Evolutionary conservation across 92 coral and sea anemone species (phyloP).

Genomic region (Porites divaricata): DNA sequence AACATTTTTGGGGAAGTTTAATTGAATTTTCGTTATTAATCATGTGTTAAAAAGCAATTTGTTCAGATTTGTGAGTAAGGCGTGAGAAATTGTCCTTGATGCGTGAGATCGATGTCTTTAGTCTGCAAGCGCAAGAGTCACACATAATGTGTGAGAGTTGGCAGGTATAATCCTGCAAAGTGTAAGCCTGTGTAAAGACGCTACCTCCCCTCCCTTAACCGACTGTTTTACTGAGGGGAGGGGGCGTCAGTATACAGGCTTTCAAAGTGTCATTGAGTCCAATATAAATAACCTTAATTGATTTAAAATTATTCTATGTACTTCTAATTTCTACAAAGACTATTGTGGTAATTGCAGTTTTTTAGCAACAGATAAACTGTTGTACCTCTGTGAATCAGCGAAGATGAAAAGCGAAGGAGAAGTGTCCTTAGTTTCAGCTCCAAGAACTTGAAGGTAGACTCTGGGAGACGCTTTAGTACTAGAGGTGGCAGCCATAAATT

Average conservation of each 20-base stretch:
- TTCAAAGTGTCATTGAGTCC: too few species aligned
- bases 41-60: too few species aligned
- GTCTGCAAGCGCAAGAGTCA: not conserved
- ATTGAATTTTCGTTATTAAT: too few species aligned
- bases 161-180: not conserved
- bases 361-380: not conserved
- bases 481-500: constrained; percentile 24
- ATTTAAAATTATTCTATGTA: too few species aligned
- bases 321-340: too few species aligned
- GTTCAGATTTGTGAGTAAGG: not conserved
- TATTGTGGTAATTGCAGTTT: too few species aligned
- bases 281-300: too few species aligned
- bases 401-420: constrained; percentile 87
- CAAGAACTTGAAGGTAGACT: constrained; percentile 90
- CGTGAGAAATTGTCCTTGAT: not conserved
- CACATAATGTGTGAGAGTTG: not conserved
- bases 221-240: too few species aligned
- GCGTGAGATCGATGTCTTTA: not conserved
- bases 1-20: too few species aligned
- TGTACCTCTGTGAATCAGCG: constrained; percentile 93
- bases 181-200: too few species aligned
- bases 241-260: too few species aligned
- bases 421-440: constrained; percentile 81
- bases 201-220: too few species aligned
- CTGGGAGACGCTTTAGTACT: constrained; percentile 46